Base-by-base conservation (phyloP, 2,888 invertebrate species). In the Microctonus brassicae region DNA sequence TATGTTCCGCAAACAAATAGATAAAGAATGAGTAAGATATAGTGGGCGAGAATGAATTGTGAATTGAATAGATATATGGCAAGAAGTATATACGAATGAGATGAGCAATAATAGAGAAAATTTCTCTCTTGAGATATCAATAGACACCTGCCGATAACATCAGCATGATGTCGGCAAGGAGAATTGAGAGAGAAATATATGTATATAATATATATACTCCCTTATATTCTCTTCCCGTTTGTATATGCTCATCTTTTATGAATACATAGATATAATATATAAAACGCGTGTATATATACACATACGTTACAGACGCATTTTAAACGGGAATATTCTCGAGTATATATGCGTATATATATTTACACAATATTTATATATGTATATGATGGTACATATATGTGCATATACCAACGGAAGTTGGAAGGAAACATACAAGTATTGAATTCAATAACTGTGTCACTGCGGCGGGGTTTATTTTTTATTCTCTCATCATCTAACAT, bases 101-200 rank as follows among this genome's bases (percentile, higher is more conserved):
- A 39, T 47, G 47, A 47, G 17, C 47, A 47, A 47, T 47, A 17
- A 20, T n/a, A 47, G 2, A 47, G 47, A 17, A 17, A 47, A 47
- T 47, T 47, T 57, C 42, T 63, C 72, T 72, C 67, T 62, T 52
- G 55, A 66, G 61, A 47, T 72, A 72, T 67, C 72, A 47, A 47
- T 68, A 67, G 67, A 57, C 72, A 71, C 67, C 72, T 72, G 63
- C 67, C 67, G 72, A 72, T 72, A 72, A 63, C 62, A 72, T 72
- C 67, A 57, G 53, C 33, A 26, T 39, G 36, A 58, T 22, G 53
- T 34, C 42, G 53, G 34, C 20, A 64, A 64, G 34, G 47, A 33
- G 53, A 47, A 63, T 63, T 26, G 17, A 17, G 3, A 52, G 17
- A 42, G 36, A 62, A 42, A 24, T n/a, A n/a, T n/a, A 24, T n/a